phyloP scores from a whole-genome alignment of 1,140 invertebrate genomes.

The Aphaenogaster rudis region DNA sequence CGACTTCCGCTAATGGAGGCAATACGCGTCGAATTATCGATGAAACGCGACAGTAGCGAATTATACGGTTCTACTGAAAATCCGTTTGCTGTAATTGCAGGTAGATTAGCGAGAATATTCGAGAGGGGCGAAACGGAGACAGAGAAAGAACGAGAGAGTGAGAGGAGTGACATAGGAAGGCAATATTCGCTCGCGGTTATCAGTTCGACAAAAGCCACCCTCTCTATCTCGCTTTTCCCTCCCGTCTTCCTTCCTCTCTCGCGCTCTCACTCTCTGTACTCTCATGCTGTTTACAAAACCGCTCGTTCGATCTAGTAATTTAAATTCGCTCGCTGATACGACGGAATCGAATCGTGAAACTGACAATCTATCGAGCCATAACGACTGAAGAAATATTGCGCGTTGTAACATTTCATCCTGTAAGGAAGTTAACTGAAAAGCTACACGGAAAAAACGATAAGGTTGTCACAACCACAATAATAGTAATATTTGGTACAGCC shows the following conservation, averaged over 20 bases:
- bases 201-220: constrained; percentile 49
- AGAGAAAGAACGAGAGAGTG: constrained; percentile 17
- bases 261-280: background rate
- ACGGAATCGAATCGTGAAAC: constrained; percentile 45
- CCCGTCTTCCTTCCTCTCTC: background rate
- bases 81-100: constrained; percentile 55
- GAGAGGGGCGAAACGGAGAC: background rate
- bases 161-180: background rate
- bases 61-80: constrained; percentile 55
- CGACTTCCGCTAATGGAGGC: constrained; percentile 41
- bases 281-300: constrained; percentile 57
- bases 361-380: constrained; percentile 43
- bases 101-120: constrained; percentile 52
- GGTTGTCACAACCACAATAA: too few species aligned
- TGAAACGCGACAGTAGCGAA: constrained; percentile 23
- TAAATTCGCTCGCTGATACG: constrained; percentile 55
- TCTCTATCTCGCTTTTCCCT: constrained; percentile 30
- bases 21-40: constrained; percentile 52
- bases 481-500: too few species aligned
- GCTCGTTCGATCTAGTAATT: constrained; percentile 58
- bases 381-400: constrained; percentile 35
- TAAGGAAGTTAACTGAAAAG: background rate
- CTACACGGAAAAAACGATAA: background rate
- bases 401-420: background rate
- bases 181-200: constrained; percentile 49